A percentile compares a stretch with the other conserved stretches of the same genome.
Evolutionary conservation across 2,888 invertebrate genomes (phyloP).

Genomic region (Andrena trimmerana): DNA sequence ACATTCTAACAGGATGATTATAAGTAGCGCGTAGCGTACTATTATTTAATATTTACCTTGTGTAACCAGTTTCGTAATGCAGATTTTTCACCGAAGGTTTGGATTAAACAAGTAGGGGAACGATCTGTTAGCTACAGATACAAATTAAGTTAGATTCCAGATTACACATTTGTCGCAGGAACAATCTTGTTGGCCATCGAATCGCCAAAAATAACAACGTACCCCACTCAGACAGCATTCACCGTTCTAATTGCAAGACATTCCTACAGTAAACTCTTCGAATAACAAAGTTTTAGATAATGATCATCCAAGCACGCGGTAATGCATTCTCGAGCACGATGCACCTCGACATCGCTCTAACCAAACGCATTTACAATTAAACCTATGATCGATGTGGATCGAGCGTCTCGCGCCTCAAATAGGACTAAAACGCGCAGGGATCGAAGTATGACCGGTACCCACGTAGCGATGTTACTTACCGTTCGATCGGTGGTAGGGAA

Average conservation of each 20-base stretch:
- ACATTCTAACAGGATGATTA: background rate
- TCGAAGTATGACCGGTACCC: background rate
- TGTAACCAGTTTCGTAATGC: background rate
- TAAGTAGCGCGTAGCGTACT: background rate
- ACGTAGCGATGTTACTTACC: conserved; percentile 8
- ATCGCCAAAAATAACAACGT: too few species aligned
- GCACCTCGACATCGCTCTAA: too few species aligned
- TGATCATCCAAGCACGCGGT: too few species aligned
- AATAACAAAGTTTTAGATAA: too few species aligned
- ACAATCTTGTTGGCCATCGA: background rate
- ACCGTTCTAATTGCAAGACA: too few species aligned
- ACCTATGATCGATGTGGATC: too few species aligned
- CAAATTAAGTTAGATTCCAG: background rate
- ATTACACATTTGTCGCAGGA: background rate
- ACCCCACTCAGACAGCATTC: too few species aligned
- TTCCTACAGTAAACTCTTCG: too few species aligned
- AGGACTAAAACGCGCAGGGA: background rate
- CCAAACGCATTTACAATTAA: too few species aligned
- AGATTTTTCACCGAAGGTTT: background rate
- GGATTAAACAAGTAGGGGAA: background rate
- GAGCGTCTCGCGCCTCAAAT: too few species aligned
- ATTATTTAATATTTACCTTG: background rate
- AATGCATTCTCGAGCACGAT: too few species aligned
- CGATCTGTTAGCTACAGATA: background rate
- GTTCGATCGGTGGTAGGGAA: conserved; percentile 9